Conservation (phyloP, 2,113 vertebrate genomes). For the Nyctibius bracteatus region DNA sequence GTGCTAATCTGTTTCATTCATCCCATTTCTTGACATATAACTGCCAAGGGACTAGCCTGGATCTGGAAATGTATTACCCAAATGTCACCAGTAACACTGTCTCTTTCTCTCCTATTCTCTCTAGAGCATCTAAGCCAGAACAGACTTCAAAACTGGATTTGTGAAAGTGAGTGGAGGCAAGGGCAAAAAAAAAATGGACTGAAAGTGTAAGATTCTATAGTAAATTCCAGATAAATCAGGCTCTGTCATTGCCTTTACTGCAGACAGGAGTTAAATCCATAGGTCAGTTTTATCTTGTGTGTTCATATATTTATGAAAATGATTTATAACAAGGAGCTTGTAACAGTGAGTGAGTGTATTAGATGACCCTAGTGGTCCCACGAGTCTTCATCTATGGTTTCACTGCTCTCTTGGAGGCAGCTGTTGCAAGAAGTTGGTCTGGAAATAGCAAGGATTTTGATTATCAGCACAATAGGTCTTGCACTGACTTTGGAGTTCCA, state of each 20-base stretch:
- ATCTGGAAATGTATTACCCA: neutral
- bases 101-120: neutral
- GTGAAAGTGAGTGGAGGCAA: neutral
- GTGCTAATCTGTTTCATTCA: slow-evolving; percentile 43
- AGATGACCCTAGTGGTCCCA: neutral
- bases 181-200: neutral
- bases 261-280: neutral
- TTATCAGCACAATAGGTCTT: neutral
- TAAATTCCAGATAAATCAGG: neutral
- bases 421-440: neutral
- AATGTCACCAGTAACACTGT: neutral
- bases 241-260: neutral
- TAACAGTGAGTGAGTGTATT: neutral
- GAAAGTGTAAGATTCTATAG: neutral
- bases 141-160: neutral
- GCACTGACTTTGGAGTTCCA: neutral
- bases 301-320: neutral
- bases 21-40: slow-evolving; percentile 14
- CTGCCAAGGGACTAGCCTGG: neutral
- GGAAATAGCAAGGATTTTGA: slow-evolving; percentile 1
- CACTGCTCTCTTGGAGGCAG: neutral
- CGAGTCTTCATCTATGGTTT: neutral
- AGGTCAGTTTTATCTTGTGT: neutral
- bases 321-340: neutral
- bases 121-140: neutral